Base-by-base conservation (phyloP, 2,113 vertebrate species). In the Proteles cristata region DNA sequence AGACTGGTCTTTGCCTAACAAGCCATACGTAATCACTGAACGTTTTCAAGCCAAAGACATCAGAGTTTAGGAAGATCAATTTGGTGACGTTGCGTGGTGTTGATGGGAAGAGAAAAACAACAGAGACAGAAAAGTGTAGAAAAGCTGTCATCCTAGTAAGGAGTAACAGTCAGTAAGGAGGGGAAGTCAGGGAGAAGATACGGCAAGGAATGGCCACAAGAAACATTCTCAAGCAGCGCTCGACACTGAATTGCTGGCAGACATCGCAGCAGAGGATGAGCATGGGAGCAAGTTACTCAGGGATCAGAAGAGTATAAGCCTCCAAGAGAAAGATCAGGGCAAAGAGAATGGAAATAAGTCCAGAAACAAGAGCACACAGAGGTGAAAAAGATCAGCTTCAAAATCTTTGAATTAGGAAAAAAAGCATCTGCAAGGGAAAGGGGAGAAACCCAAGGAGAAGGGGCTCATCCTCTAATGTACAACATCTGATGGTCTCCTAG, bases 191-290 rank as follows among this genome's bases (percentile, higher is more conserved):
- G 7, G 21, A 76, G n/a, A 80, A 23, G 11, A 77, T 2, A 65
- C 31, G 69, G 28, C n/a, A 25, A 65, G 19, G 7, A 48, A 15
- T 0, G 8, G 65, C 31, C 39, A 50, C 3, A 19, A 19, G 58
- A 69, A 86, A 50, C 11, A 10, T 15, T 77, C 45, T 10, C 9
- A 28, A 50, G 31, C 25, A 76, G 66, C 1, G 7, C 14, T 48
- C 31, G 17, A 17, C 48, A 76, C 0, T n/a, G 15, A 82, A 23
- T 35, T 5, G 0, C 2, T 31, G 25, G 65, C 2, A 16, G 19
- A 73, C 35, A 12, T 39, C 3, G 33, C 31, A 86, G 92, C 11
- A 21, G 48, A 48, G 10, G 35, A 7, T 10, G 9, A 23, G 15
- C 21, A 11, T 0, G 26, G 50, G 33, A 31, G 50, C 43, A 48